A percentile compares a stretch with the other conserved stretches of the same genome.
Conservation (phyloP, 1,140 invertebrate species). For the Sesamia nonagrioides region DNA sequence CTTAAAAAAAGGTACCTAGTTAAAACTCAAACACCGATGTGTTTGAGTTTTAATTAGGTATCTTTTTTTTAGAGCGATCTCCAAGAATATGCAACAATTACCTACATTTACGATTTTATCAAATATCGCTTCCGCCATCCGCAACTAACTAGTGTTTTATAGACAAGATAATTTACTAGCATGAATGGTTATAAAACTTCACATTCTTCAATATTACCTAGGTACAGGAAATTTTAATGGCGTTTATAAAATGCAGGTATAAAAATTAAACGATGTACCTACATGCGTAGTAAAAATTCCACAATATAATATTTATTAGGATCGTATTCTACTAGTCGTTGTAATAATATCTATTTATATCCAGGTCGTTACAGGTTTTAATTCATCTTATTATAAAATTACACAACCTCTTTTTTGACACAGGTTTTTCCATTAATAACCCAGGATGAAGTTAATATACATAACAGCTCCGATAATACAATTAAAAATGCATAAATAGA, state of each 20-base stretch:
- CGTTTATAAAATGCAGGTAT: constrained; percentile 30
- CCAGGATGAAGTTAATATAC: neutral
- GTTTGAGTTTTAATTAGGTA: too few species aligned
- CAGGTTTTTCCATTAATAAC: too few species aligned
- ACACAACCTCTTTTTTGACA: neutral
- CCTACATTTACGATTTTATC: neutral
- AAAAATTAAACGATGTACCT: constrained; percentile 25
- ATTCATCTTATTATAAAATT: neutral
- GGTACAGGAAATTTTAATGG: constrained; percentile 34
- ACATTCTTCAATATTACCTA: constrained; percentile 11
- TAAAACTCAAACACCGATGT: too few species aligned
- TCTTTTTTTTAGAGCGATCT: too few species aligned
- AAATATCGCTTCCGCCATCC: constrained; percentile 29
- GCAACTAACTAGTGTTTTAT: constrained; percentile 34
- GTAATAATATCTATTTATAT: constrained; percentile 8
- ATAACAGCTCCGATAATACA: neutral
- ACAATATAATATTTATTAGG: constrained; percentile 33
- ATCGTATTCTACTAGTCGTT: neutral
- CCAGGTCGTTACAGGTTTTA: neutral
- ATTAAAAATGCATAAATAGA: constrained; percentile 9
- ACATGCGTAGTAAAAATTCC: constrained; percentile 11
- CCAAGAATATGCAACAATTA: neutral
- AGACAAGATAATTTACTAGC: constrained; percentile 23
- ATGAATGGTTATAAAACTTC: constrained; percentile 16
- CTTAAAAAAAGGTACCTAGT: too few species aligned